A percentile compares a stretch with the other conserved stretches of the same genome.
Evolutionary conservation across 2,888 invertebrate genomes (phyloP).

Genomic region (Rhodophaea formosa): DNA sequence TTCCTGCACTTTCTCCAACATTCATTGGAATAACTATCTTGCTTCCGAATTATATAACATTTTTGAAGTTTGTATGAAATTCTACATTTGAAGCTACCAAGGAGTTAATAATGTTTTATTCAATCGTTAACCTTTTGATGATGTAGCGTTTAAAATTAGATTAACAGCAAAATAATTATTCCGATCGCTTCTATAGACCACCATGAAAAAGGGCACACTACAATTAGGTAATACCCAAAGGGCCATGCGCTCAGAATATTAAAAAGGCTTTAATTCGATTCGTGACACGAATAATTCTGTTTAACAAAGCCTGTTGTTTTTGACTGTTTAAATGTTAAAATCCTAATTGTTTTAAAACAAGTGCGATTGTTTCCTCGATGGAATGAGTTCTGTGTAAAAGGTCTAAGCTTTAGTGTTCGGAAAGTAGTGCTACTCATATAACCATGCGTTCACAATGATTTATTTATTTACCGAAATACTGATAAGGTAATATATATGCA

Average conservation of each 20-base stretch:
- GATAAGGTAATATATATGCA: too few relatives aligned
- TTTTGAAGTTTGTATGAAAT: too few relatives aligned
- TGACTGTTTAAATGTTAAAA: neutral
- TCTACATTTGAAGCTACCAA: too few relatives aligned
- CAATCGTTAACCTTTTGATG: neutral
- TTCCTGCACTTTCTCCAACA: too few relatives aligned
- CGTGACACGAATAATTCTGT: slow-evolving; percentile 16
- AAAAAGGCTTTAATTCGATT: slow-evolving; percentile 4
- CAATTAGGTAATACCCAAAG: slow-evolving; percentile 16
- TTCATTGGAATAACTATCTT: too few relatives aligned
- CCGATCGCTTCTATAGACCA: slow-evolving; percentile 4
- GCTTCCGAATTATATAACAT: too few relatives aligned
- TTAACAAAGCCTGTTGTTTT: slow-evolving; percentile 1
- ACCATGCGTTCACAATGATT: too few relatives aligned
- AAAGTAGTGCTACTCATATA: neutral
- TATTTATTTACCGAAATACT: too few relatives aligned
- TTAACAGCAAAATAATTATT: neutral
- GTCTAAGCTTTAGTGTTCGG: neutral
- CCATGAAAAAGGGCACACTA: slow-evolving; percentile 7
- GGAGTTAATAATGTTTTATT: neutral
- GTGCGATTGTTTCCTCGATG: slow-evolving; percentile 2
- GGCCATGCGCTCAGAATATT: slow-evolving; percentile 5
- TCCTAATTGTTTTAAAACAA: slow-evolving; percentile 4
- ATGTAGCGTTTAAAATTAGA: neutral
- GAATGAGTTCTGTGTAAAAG: neutral